Conservation (phyloP, 2,113 vertebrate species). For the Sinocyclocheilus maitianheensis region DNA sequence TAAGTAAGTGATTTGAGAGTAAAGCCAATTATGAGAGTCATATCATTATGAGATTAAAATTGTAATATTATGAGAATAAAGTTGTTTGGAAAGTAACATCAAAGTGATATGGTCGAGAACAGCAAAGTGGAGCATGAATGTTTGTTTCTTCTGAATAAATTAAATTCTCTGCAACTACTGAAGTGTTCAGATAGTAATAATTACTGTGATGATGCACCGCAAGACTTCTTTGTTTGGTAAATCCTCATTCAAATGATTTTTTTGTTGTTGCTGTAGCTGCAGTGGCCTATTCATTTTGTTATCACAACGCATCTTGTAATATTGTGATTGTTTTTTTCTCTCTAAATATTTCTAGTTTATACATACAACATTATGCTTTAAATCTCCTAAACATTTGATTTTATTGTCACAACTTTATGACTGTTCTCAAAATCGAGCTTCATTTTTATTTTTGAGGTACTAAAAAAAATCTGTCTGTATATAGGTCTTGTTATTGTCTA, state of each 20-base stretch:
- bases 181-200: neutral
- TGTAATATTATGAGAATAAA: neutral
- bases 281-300: neutral
- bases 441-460: neutral
- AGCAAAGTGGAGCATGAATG: conserved; percentile 14
- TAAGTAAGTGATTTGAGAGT: neutral
- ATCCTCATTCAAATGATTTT: neutral
- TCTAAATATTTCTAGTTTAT: neutral
- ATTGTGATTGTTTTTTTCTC: neutral
- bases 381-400: neutral
- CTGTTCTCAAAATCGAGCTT: neutral
- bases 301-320: neutral
- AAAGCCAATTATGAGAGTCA: neutral
- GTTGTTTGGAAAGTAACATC: conserved; percentile 17
- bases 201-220: conserved; percentile 12
- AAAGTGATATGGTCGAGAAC: neutral
- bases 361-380: neutral
- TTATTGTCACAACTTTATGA: neutral
- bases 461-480: neutral
- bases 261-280: neutral
- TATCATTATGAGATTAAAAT: neutral
- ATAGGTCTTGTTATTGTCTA: neutral
- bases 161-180: neutral
- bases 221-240: neutral
- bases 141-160: conserved; percentile 7